Conservation (phyloP, 2,888 invertebrate species). For the Heliconius cydno region DNA sequence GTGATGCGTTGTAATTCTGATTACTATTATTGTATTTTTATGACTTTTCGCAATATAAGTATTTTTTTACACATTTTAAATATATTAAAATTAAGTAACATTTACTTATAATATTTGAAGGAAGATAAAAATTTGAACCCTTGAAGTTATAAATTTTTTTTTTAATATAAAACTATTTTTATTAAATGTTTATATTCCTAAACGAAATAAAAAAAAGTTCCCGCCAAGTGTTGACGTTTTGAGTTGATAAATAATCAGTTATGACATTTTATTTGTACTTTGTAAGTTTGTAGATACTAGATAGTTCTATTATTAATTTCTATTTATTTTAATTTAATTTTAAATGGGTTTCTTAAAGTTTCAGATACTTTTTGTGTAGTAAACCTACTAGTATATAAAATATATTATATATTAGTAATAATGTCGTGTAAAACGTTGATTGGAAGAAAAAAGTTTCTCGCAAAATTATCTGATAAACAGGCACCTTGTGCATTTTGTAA, state of each 20-base stretch:
- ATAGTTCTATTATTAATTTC: neutral
- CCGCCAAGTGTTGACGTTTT: slow-evolving; percentile 17
- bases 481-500: slow-evolving; percentile 82
- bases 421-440: slow-evolving; percentile 50
- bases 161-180: neutral
- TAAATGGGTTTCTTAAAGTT: neutral
- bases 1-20: neutral
- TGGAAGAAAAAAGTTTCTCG: slow-evolving; percentile 54
- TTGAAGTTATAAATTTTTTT: neutral
- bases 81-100: neutral
- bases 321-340: neutral
- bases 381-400: neutral
- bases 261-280: neutral
- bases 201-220: neutral
- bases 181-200: neutral
- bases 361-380: neutral
- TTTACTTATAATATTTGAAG: neutral
- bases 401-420: neutral
- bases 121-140: too few species aligned
- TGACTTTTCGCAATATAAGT: too few species aligned
- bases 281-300: neutral
- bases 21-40: too few species aligned
- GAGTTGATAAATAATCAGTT: slow-evolving; percentile 4
- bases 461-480: slow-evolving; percentile 62
- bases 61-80: too few species aligned